Evolutionary conservation across 2,113 vertebrate species (phyloP).

Genomic region (Malurus alboscapulatus): DNA sequence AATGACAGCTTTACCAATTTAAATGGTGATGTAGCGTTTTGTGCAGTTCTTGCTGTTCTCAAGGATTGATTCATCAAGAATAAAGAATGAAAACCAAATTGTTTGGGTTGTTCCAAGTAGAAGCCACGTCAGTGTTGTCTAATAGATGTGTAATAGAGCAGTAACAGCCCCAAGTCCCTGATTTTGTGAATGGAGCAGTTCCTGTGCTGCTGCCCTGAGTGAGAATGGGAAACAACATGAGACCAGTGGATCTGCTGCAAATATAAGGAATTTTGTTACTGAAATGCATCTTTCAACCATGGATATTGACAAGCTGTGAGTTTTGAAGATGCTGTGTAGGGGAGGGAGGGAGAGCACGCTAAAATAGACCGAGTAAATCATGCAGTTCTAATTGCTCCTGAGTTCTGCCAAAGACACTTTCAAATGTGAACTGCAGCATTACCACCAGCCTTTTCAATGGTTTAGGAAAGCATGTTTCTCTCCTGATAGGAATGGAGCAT

Average conservation of each 20-base stretch:
- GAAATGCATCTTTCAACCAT: background rate
- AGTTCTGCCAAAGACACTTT: slow-evolving; percentile 32
- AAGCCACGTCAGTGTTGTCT: background rate
- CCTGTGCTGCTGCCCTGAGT: background rate
- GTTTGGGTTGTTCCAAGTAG: background rate
- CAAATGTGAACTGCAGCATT: slow-evolving; percentile 31
- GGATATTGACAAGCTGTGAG: background rate
- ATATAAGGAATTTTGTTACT: background rate
- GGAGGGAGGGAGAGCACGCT: background rate
- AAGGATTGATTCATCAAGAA: background rate
- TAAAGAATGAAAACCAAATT: background rate
- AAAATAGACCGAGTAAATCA: slow-evolving; percentile 15
- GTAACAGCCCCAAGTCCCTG: background rate
- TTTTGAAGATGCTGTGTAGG: background rate
- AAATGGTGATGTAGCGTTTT: background rate
- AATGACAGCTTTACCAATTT: background rate
- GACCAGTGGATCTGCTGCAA: background rate
- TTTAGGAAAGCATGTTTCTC: slow-evolving; percentile 21
- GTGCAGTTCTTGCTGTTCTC: background rate
- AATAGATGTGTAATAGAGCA: background rate
- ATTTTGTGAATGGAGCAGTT: background rate
- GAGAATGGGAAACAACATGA: background rate
- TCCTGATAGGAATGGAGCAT: slow-evolving; percentile 15
- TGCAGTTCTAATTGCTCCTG: slow-evolving; percentile 29
- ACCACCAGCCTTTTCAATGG: slow-evolving; percentile 37